Evolutionary conservation across 2,888 invertebrate species (phyloP), one percentile per base, ranked within the genome.

Genomic region (Harpagoxenus sublaevis): DNA sequence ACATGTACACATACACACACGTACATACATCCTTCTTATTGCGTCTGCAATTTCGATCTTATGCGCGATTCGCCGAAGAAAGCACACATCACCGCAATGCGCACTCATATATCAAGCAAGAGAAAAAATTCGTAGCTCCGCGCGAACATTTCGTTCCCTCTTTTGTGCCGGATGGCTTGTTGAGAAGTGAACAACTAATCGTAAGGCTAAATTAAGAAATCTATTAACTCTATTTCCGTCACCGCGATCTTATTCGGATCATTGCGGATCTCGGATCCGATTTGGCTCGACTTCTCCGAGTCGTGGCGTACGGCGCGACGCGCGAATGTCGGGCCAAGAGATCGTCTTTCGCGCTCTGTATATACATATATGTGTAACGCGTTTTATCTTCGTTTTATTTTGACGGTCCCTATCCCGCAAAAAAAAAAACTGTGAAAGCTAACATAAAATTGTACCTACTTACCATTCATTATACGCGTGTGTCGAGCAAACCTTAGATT

Each of bases 301-400:
- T 74, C 10, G 23, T 60, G 9, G 18, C 23, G 51, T 42, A 18
- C 18, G 18, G n/a, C 53, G 53, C 23, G 45, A 45, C 15, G 66
- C 23, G 31, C 39, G 39, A 39, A 10, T 6, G 6, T 42, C 28
- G 45, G 3, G 9, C 31, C 39, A 65, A 62, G 42, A 55, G n/a
- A 84, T 81, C 83, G 79, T 89, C 71, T 88, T 90, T 90, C 79
- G 74, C 84, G 88, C 83, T 62, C 60, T 77, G 81, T 65, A 70
- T 71, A 73, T n/a, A 83, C 66, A 78, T 35, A 83, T 77, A 74
- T 70, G 51, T 66, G 70, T 28, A 31, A 71, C 35, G 75, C 84
- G 84, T 88, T 85, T 91, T 82, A 90, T 55, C 42, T 84, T 84
- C 28, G 65, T 90, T 89, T 87, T 62, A 83, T 84, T 79, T 84